These are phyloP conservation scores for Calameuta pallipes DNA, from an alignment of 2,888 invertebrate species.

Conservation along the genomic window DNA sequence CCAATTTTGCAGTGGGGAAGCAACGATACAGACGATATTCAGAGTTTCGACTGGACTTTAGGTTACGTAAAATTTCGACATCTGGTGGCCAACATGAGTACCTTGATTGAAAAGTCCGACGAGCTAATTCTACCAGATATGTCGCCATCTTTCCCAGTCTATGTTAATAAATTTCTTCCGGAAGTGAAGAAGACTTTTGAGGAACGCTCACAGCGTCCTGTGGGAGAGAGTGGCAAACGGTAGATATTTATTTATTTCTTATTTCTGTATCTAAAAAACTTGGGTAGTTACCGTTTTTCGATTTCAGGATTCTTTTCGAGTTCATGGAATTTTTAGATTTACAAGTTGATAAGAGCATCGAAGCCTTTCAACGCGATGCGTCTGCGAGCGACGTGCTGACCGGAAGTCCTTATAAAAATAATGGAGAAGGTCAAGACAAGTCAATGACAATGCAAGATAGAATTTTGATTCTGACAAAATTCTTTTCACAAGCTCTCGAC, in stretches of 20 bases:
- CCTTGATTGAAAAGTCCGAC: constrained; percentile 33
- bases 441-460: constrained; percentile 33
- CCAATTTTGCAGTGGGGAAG: not conserved
- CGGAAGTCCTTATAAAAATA: constrained; percentile 22
- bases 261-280: not conserved
- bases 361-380: constrained; percentile 32
- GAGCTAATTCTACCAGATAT: constrained; percentile 38
- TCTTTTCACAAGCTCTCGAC: constrained; percentile 41
- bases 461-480: constrained; percentile 45
- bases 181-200: constrained; percentile 40
- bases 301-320: constrained; percentile 36
- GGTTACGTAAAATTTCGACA: constrained; percentile 52
- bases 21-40: not conserved
- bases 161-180: constrained; percentile 32
- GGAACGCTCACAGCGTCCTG: constrained; percentile 7
- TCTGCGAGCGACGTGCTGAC: constrained; percentile 40
- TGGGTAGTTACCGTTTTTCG: not conserved
- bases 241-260: not conserved
- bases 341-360: constrained; percentile 47
- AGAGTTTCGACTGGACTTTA: constrained; percentile 52
- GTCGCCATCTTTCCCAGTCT: constrained; percentile 32
- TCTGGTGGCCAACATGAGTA: constrained; percentile 42
- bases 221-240: not conserved
- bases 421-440: constrained; percentile 7
- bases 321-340: constrained; percentile 46